phyloP scores from a whole-genome alignment of 92 coral and sea anemone genomes.

The Epizoanthus scotinus region DNA sequence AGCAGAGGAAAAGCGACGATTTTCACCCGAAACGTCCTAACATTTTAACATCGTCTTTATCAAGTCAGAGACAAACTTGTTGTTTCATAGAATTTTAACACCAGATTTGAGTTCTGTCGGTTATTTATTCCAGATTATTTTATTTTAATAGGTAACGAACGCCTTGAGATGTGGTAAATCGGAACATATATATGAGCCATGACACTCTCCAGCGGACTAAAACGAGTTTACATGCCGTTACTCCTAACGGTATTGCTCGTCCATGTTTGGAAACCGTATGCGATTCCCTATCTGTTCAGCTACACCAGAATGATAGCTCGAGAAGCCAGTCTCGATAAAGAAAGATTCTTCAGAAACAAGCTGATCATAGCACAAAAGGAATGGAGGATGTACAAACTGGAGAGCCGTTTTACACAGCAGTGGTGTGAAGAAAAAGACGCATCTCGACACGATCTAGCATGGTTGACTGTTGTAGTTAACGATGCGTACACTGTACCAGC shows the following conservation, averaged over 20 bases:
- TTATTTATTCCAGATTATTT: no score
- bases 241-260: not conserved
- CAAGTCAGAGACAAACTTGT: no score
- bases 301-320: slow-evolving; percentile 45
- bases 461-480: slow-evolving; percentile 76
- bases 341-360: slow-evolving; percentile 54
- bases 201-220: no score
- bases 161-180: no score
- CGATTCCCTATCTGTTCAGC: slow-evolving; percentile 33
- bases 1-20: no score
- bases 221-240: no score
- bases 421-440: slow-evolving; percentile 53
- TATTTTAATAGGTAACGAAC: no score
- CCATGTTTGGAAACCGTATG: slow-evolving; percentile 40
- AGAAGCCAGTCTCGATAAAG: slow-evolving; percentile 21
- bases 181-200: no score
- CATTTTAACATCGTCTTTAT: no score
- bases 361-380: slow-evolving; percentile 53
- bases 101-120: no score
- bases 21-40: no score
- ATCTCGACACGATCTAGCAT: slow-evolving; percentile 51
- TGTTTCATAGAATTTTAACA: no score
- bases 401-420: slow-evolving; percentile 54
- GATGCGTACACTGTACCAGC: slow-evolving; percentile 69
- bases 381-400: slow-evolving; percentile 69